Base-by-base conservation (phyloP, 2,888 invertebrate genomes). In the Sphaerophoria taeniata region DNA sequence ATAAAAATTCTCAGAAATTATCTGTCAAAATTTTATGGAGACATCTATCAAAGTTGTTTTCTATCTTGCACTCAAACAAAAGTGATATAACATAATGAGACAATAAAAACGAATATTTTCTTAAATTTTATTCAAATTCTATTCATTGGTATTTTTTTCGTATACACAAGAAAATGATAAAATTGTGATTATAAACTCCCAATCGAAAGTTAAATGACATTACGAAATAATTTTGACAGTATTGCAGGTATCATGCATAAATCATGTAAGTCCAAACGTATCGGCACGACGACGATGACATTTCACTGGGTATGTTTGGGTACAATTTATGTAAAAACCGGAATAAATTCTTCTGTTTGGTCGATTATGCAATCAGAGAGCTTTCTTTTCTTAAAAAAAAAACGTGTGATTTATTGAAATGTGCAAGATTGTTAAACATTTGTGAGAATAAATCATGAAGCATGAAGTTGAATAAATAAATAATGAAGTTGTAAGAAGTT, bases 121-220 rank as follows among this genome's bases (percentile, higher is more conserved):
- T 58, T 56, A 43, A 72, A 73, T 53, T 53, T 14, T 79, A 79
- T 79, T 79, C 39, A 60, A 79, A 80, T 74, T 56, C 14, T 61
- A 63, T 74, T 63, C 74, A 56, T 16, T 24, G 61, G 24, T 9
- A 34, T 9, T 5, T 12, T 43, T 65, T 36, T 24, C 34, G n/a
- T 65, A 36, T 65, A 51, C 4, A 45, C 24, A 51, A 47, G 36
- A 51, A n/a, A 55, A 31, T 11, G 6, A 43, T 12, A 43, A 43
- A 43, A 43, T 43, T 39, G 12, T 11, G 12, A 9, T 6, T 4
- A n/a, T 16, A 24, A 58, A 71, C 45, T 39, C 51, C 58, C 39
- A 49, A 45, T 24, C 53, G 53, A 69, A 74, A 47, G 47, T 61
- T 43, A 61, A 61, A 43, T 12, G 1, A 1, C 12, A 24, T 43